phyloP scores from a whole-genome alignment of 2,113 vertebrate genomes.

The Craseonycteris thonglongyai region DNA sequence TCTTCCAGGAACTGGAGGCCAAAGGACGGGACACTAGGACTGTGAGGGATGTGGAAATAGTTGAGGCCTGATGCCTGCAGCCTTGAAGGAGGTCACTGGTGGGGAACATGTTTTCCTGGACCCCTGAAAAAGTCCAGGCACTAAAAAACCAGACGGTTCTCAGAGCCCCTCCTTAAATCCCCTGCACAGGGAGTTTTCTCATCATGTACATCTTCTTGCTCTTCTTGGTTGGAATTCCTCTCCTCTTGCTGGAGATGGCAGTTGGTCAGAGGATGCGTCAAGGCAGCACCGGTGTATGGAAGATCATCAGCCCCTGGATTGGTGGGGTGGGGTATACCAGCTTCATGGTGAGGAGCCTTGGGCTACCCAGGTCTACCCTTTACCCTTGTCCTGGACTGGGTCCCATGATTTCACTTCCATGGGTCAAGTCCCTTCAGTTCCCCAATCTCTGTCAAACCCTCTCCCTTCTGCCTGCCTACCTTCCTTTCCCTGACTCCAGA shows the following conservation, averaged over 20 bases:
- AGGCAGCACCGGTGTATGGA: slow-evolving; percentile 89
- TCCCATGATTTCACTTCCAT: not conserved
- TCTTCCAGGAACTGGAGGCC: not conserved
- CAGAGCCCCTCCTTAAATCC: not conserved
- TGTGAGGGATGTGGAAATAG: not conserved
- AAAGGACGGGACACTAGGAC: not conserved
- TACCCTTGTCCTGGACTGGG: not conserved
- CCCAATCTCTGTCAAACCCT: not conserved
- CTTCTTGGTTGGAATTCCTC: slow-evolving; percentile 81
- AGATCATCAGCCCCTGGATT: slow-evolving; percentile 82
- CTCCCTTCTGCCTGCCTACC: not conserved
- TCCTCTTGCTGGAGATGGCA: slow-evolving; percentile 89
- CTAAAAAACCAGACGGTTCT: not conserved
- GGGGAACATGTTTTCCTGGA: not conserved
- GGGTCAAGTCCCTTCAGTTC: not conserved
- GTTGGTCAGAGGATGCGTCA: slow-evolving; percentile 85
- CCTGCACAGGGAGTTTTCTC: not conserved
- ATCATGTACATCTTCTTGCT: not conserved
- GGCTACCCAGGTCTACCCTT: not conserved
- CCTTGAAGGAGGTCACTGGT: not conserved
- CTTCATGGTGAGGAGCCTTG: slow-evolving; percentile 79
- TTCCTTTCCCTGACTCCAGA: not conserved
- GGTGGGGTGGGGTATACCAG: slow-evolving; percentile 87
- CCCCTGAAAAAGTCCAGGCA: not conserved
- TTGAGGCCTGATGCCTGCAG: not conserved